Percentiles rank a stretch among this genome's conserved stretches.
phyloP scores from a whole-genome alignment of 2,888 invertebrate genomes.

The Neoaliturus tenellus region DNA sequence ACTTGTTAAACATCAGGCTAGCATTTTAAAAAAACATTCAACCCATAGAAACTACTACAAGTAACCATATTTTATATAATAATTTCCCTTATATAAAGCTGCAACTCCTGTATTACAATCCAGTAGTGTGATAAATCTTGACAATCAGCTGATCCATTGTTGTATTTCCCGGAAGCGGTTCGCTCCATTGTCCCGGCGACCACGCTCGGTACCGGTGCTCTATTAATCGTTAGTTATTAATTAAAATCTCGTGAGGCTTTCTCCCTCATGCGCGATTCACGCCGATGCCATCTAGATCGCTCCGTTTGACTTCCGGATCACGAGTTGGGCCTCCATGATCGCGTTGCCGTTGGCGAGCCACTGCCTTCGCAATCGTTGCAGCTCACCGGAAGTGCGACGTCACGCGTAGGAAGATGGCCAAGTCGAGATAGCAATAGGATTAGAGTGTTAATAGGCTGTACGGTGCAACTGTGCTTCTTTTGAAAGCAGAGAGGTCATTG shows the following conservation, averaged over 20 bases:
- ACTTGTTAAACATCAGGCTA: too few relatives aligned
- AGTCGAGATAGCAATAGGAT: background rate
- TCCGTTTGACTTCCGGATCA: background rate
- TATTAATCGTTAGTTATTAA: background rate
- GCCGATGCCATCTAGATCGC: slow-evolving; percentile 20
- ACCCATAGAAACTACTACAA: too few relatives aligned
- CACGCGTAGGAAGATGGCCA: background rate
- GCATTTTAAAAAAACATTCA: too few relatives aligned
- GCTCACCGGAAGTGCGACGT: background rate
- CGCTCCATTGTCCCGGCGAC: background rate
- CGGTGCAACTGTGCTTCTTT: too few relatives aligned
- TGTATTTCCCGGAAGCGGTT: background rate
- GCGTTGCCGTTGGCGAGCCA: background rate
- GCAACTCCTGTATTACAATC: too few relatives aligned
- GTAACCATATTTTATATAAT: too few relatives aligned
- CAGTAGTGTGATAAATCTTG: too few relatives aligned
- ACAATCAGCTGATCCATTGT: background rate
- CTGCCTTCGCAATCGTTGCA: background rate
- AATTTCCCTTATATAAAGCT: too few relatives aligned
- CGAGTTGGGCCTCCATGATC: background rate
- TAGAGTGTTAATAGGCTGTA: too few relatives aligned
- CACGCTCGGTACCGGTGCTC: background rate
- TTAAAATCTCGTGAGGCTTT: slow-evolving; percentile 1
- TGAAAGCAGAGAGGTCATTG: too few relatives aligned
- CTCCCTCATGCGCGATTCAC: background rate